Evolutionary conservation across 2,113 vertebrate species (phyloP).

Genomic region (Gopherus flavomarginatus): DNA sequence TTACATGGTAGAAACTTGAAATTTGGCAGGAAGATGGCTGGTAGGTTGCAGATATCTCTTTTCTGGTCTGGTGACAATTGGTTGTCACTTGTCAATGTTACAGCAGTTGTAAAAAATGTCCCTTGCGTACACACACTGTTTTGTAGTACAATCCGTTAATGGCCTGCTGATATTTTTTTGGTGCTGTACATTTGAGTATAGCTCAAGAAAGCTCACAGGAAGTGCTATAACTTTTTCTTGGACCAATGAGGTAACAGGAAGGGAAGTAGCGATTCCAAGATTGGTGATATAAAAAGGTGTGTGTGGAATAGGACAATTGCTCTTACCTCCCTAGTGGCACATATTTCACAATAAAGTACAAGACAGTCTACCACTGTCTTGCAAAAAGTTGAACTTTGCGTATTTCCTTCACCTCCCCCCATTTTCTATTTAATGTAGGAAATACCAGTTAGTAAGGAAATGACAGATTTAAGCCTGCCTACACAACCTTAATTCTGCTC

Average conservation of each 20-base stretch:
- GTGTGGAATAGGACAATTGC: not conserved
- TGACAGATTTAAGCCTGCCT: conserved; percentile 55
- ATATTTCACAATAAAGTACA: not conserved
- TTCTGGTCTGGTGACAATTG: not conserved
- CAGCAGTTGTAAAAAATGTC: not conserved
- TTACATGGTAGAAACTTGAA: not conserved
- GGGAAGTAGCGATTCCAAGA: not conserved
- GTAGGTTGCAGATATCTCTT: not conserved
- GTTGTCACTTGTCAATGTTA: not conserved
- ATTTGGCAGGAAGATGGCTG: not conserved
- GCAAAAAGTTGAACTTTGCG: conserved; percentile 17
- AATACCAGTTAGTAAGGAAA: conserved; percentile 58
- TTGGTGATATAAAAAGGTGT: not conserved
- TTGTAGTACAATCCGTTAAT: not conserved
- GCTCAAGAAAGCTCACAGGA: not conserved
- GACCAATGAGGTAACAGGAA: not conserved
- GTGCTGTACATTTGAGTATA: not conserved
- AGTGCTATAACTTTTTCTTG: not conserved
- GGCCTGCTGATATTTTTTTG: not conserved
- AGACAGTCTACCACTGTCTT: not conserved
- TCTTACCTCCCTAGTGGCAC: not conserved
- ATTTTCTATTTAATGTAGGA: conserved; percentile 13
- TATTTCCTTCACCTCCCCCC: conserved; percentile 20
- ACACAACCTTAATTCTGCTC: conserved; percentile 59
- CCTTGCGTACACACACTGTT: not conserved